Percentiles rank a stretch among this genome's conserved stretches.
These are phyloP conservation scores for Umimayanthus kanabou DNA, from an alignment of 92 coral and sea anemone genomes.

Conservation along the genomic window DNA sequence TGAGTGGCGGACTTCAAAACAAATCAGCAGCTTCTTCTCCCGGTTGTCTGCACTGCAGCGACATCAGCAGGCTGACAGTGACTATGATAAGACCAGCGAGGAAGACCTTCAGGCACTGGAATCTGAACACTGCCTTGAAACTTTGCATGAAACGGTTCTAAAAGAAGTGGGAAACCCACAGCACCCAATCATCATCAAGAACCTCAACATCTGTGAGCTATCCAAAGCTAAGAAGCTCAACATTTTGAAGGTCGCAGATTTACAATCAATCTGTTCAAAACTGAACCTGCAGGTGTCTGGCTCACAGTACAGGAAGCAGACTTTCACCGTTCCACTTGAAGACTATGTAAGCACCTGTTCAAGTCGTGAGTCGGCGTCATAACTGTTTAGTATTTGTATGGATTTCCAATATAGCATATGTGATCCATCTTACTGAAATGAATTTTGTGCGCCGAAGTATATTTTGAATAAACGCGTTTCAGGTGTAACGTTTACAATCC, in stretches of 20 bases:
- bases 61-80: constrained; percentile 36
- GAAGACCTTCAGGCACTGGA: constrained; percentile 53
- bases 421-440: constrained; percentile 7
- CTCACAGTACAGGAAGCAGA: constrained; percentile 44
- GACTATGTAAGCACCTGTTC: constrained; percentile 49
- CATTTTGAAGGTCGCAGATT: constrained; percentile 14
- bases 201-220: constrained; percentile 47
- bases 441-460: neutral
- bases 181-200: constrained; percentile 49
- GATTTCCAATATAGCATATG: neutral
- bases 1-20: constrained; percentile 57
- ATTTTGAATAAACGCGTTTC: constrained; percentile 15
- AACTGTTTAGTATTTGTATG: neutral
- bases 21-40: constrained; percentile 57
- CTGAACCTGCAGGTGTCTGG: constrained; percentile 37
- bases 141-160: constrained; percentile 50
- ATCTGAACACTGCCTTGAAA: constrained; percentile 34
- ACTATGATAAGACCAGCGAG: constrained; percentile 43
- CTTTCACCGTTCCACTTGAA: constrained; percentile 43
- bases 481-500: neutral
- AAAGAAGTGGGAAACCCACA: constrained; percentile 47
- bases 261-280: constrained; percentile 40
- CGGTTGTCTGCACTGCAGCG: constrained; percentile 56
- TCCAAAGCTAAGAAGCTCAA: constrained; percentile 36
- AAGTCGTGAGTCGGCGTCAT: neutral